Conservation (phyloP, 2,113 vertebrate genomes). For the Tor tambroides region DNA sequence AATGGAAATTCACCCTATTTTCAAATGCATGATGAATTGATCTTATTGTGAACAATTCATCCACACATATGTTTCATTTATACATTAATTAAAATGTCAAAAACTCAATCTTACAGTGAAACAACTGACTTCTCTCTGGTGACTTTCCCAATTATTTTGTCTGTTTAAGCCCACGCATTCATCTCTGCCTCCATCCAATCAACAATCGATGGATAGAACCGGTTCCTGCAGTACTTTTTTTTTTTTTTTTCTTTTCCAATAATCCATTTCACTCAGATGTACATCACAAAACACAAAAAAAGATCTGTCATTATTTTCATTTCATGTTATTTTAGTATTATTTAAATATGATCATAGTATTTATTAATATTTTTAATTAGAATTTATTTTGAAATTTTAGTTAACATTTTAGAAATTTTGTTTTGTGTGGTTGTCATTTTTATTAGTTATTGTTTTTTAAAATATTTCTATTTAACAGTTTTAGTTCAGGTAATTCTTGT, state of each 20-base stretch:
- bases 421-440: neutral
- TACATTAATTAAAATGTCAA: neutral
- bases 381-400: neutral
- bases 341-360: neutral
- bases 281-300: neutral
- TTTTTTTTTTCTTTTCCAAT: neutral
- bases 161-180: neutral
- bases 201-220: neutral
- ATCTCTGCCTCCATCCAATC: neutral
- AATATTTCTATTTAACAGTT: neutral
- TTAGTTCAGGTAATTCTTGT: neutral
- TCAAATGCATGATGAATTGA: neutral
- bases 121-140: neutral
- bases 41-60: neutral
- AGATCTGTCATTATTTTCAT: neutral
- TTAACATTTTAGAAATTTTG: neutral
- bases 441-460: neutral
- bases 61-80: no score
- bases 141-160: neutral
- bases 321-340: neutral
- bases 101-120: neutral
- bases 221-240: no score
- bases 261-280: neutral
- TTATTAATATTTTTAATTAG: neutral
- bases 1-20: neutral